Base-by-base conservation (phyloP, 2,797 vertebrate genomes). In the Pseudochaenichthys georgianus region DNA sequence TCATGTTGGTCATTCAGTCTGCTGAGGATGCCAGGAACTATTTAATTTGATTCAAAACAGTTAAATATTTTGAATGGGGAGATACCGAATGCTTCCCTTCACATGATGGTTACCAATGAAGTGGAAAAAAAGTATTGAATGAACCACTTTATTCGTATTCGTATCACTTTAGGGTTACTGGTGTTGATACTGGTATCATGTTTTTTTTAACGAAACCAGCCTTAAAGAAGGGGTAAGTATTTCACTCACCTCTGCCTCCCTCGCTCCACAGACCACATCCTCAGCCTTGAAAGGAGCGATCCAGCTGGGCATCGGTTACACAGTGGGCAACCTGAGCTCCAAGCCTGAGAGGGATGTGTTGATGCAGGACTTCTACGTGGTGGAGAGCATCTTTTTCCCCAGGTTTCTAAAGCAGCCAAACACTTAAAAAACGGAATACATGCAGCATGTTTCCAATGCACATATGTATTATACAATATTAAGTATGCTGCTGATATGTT, bases 351-450 rank as follows among this genome's bases (percentile, higher is more conserved):
- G 98, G 2, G 98, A 99, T 15, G 98, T 99, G 58, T 91, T 99
- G 77, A 99, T 99, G 98, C 98, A 99, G 87, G 98, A 99, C 88
- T 99, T 99, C 92, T 99, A 99, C 0, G 98, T 99, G 70, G 98
- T 99, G 80, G 98, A 99, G 87, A 99, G 97, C 94, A 99, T 99
- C 87, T 99, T 99, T 89, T 99, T 99, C 83, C 98, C 98, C 73
- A 98, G 97, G 97, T 98, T 38, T 77, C 21, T 3, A 34, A 46
- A 76, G 46, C 52, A 75, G 6, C 52, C 45, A 58, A 17, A 65
- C 38, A 75, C 41, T 58, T 6, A 16, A 2, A 62, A 15, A 70
- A 13, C 3, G 4, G 21, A 13, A 45, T 10, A 38, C 28, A 17
- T 5, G 2, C 42, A 48, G 21, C 50, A 4, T 19, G 38, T 60